Base-by-base conservation (phyloP, 2,113 vertebrate genomes). In the Lamprologus lemairii region DNA sequence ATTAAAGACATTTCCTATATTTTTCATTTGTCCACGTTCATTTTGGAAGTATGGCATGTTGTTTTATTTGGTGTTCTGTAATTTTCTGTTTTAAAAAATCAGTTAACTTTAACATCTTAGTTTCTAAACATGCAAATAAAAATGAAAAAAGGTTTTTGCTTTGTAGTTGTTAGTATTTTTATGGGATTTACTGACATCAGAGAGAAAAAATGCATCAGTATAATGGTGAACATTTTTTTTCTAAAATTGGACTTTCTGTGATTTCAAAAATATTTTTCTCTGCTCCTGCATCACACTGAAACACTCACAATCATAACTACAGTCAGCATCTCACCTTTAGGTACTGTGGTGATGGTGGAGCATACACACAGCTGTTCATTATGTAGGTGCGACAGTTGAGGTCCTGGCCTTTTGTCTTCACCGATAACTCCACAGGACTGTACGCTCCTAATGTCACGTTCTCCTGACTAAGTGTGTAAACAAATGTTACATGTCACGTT, bases 311-410 rank as follows among this genome's bases (percentile, higher is more conserved):
- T 10, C 42, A 19, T 31, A 47, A 19, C 16, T 19, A 23, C 9
- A 47, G 14, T n/a, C 9, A 45, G 14, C 16, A 5, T 40, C 85
- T 88, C 92, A 98, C 98, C 97, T 97, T 95, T 80, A 98, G 97
- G 90, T 99, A 99, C 54, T 98, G 98, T 14, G 97, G 98, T 6
- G 98, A 98, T 4, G 98, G 97, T 2, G 94, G 95, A 5, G 95
- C 97, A 9, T 92, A 92, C 19, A 97, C 94, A 73, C 96, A 98
- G 90, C 97, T 96, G 92, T 92, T 97, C 98, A 99, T 98, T 88
- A 97, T 96, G 91, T 99, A 99, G 88, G 97, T 97, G 60, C 97
- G 96, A 93, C 98, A 98, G 91, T 88, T 95, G 75, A 98, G 81
- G 21, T 96, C 92, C 87, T 95, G 96, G 83, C 91, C 95, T 88